phyloP scores from a whole-genome alignment of 2,797 vertebrate species.

The Sebastolobus alascanus region DNA sequence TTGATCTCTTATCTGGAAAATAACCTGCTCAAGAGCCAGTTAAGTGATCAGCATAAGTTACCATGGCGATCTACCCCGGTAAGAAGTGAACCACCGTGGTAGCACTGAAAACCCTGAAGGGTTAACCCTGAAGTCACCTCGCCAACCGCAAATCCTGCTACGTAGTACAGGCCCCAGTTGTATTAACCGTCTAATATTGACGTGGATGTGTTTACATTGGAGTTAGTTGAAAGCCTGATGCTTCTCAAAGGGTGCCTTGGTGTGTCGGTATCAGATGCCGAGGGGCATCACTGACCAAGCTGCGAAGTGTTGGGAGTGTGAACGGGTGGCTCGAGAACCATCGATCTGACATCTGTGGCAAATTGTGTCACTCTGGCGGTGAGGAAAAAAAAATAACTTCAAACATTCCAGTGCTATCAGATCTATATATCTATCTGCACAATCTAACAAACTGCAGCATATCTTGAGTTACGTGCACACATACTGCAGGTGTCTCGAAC shows the following conservation, averaged over 20 bases:
- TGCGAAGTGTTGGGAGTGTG: too few species aligned
- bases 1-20: too few species aligned
- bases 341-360: background rate
- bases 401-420: background rate
- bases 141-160: background rate
- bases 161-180: background rate
- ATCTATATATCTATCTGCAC: background rate
- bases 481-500: conserved; percentile 41
- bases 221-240: too few species aligned
- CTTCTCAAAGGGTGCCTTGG: too few species aligned
- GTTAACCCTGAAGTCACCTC: background rate
- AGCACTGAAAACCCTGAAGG: background rate
- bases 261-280: too few species aligned
- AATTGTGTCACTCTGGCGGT: background rate
- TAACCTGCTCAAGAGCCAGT: background rate
- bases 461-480: conserved; percentile 6
- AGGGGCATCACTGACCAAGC: too few species aligned
- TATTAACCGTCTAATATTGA: too few species aligned
- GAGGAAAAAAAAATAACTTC: background rate
- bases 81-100: background rate
- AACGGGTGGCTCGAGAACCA: background rate
- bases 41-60: background rate
- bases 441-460: conserved; percentile 10
- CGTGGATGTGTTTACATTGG: too few species aligned
- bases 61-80: background rate